Base-by-base conservation (phyloP, 2,888 invertebrate species). In the Drosophila tanythrix region DNA sequence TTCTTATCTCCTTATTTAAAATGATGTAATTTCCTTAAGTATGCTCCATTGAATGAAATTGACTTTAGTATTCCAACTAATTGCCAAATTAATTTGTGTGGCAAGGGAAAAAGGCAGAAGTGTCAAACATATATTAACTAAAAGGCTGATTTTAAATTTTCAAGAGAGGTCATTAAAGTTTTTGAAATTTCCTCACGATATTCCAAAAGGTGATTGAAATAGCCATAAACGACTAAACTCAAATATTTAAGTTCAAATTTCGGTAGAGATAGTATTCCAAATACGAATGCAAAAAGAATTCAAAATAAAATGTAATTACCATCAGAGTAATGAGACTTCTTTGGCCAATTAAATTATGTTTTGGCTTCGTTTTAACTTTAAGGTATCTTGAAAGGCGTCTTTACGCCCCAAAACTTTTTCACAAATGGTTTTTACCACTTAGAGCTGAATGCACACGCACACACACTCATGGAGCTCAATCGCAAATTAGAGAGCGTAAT, bases 391-490 rank as follows among this genome's bases (percentile, higher is more conserved):
- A 25, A 25, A 15, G 33, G 4, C 1, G 11, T 53, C 33, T 21
- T 25, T 40, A 21, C 8, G 2, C 1, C 27, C 8, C 36, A n/a
- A 10, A 56, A 50, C 10, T 60, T 65, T 21, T 27, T 50, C 11
- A 18, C 11, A 21, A 56, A 55, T 35, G 35, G 18, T 35, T 48
- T 35, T 35, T 21, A 43, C 35, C 55, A 55, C 29, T 15, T 18
- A 38, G 33, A 60, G 27, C 46, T 11, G 31, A 70, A 21, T 51
- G 35, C 21, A 46, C 4, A 5, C 43, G 36, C 25, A n/a, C 35
- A 36, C 33, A 46, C 33, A 18, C 15, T 46, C 15, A 29, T 13
- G 21, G 3, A 1, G n/a, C 65, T 58, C 59, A 70, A 71, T 48
- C 60, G 29, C 25, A 15, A 1, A 52, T 29, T 27, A 53, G 43